Conservation (phyloP, 2,113 vertebrate genomes). For the Heptranchias perlo region DNA sequence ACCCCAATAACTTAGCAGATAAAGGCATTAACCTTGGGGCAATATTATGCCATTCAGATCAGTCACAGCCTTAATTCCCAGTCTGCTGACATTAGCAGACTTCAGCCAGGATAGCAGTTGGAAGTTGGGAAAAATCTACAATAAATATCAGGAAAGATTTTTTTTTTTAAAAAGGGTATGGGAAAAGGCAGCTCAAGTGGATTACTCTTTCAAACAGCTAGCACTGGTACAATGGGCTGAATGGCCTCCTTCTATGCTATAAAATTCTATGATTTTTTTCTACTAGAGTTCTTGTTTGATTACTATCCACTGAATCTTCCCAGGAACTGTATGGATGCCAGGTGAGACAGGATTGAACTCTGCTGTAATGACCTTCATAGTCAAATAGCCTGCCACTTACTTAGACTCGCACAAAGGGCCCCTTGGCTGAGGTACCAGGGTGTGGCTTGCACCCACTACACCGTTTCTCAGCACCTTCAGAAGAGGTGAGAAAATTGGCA, state of each 20-base stretch:
- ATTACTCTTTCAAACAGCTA: not conserved
- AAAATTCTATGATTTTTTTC: not conserved
- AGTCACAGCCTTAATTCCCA: not conserved
- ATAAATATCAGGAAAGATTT: not conserved
- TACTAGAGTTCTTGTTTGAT: not conserved
- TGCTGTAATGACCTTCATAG: not conserved
- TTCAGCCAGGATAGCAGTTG: not conserved
- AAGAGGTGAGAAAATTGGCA: not conserved
- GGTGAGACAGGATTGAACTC: not conserved
- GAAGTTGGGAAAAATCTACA: not conserved
- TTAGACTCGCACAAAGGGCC: not conserved
- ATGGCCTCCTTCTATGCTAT: not conserved
- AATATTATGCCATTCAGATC: not conserved
- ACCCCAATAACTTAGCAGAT: not conserved
- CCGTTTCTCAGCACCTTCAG: not conserved
- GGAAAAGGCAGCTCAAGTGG: not conserved
- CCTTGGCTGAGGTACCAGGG: not conserved
- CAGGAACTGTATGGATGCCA: not conserved
- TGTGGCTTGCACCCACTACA: not conserved
- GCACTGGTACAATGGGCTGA: not conserved
- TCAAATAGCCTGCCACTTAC: not conserved
- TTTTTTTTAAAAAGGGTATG: no score
- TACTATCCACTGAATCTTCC: not conserved
- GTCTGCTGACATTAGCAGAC: not conserved
- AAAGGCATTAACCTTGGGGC: not conserved